phyloP scores from a whole-genome alignment of 2,797 vertebrate genomes.

The Anguilla obscura region DNA sequence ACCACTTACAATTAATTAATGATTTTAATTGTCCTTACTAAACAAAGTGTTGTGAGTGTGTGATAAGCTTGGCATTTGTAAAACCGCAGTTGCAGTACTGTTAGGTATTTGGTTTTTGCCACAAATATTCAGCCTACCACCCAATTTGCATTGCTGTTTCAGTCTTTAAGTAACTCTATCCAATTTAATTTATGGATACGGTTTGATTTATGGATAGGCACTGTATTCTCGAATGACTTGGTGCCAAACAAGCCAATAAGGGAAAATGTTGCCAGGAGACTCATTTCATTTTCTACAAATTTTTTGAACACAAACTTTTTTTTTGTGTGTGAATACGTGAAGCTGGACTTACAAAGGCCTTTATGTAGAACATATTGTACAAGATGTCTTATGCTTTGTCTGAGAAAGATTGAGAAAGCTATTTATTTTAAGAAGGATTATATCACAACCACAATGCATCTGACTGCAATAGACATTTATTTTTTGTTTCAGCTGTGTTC shows the following conservation, averaged over 20 bases:
- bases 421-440: slow-evolving; percentile 72
- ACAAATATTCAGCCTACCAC: slow-evolving; percentile 7
- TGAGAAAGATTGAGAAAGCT: slow-evolving; percentile 58
- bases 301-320: slow-evolving; percentile 13
- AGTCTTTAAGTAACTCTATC: not conserved
- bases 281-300: slow-evolving; percentile 7
- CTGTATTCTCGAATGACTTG: slow-evolving; percentile 4
- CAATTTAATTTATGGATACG: slow-evolving; percentile 1
- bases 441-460: slow-evolving; percentile 77
- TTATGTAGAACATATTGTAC: slow-evolving; percentile 45
- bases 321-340: slow-evolving; percentile 31
- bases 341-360: slow-evolving; percentile 51
- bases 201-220: not conserved
- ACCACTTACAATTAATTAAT: slow-evolving; percentile 32
- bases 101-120: not conserved
- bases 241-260: slow-evolving; percentile 16
- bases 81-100: slow-evolving; percentile 12
- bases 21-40: slow-evolving; percentile 28
- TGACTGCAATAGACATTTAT: slow-evolving; percentile 80
- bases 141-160: not conserved
- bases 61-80: slow-evolving; percentile 1
- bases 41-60: slow-evolving; percentile 2
- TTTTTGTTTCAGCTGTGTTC: slow-evolving; percentile 66
- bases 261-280: not conserved
- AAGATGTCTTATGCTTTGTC: slow-evolving; percentile 56